These are phyloP conservation scores for Ips typographus DNA, from an alignment of 1,140 invertebrate species.

Conservation along the genomic window DNA sequence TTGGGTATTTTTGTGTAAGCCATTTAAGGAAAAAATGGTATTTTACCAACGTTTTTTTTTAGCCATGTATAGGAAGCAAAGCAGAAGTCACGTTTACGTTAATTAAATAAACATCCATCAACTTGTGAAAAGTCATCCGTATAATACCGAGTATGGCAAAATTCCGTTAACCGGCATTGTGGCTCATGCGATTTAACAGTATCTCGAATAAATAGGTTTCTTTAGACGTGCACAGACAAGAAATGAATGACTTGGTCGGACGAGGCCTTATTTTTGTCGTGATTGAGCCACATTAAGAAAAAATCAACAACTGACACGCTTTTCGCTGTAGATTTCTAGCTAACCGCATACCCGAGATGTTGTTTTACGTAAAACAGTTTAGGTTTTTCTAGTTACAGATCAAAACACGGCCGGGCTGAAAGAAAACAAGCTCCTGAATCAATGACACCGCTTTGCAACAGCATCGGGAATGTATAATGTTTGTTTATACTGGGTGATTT, in stretches of 20 bases:
- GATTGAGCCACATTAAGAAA: too few relatives aligned
- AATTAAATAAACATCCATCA: conserved; percentile 4
- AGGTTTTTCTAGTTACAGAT: not conserved
- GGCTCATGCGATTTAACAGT: not conserved
- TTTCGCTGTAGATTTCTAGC: too few relatives aligned
- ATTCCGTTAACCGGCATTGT: not conserved
- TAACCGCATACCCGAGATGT: too few relatives aligned
- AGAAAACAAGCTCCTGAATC: conserved; percentile 12
- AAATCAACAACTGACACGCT: too few relatives aligned
- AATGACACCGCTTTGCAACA: not conserved
- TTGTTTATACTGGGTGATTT: conserved; percentile 21
- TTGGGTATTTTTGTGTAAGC: too few relatives aligned
- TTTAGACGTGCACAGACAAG: not conserved
- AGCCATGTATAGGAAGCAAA: too few relatives aligned
- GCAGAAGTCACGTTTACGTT: not conserved
- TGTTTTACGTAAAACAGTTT: too few relatives aligned
- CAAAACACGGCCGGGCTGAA: not conserved
- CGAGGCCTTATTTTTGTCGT: too few relatives aligned
- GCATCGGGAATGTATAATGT: not conserved
- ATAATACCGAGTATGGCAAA: not conserved
- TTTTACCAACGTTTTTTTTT: too few relatives aligned
- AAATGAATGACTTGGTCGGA: too few relatives aligned
- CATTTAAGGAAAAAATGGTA: too few relatives aligned
- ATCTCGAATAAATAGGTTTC: not conserved
- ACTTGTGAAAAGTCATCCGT: not conserved